Percentiles rank a stretch among this genome's conserved stretches.
Conservation (phyloP, 2,113 vertebrate species). For the Scomber colias region DNA sequence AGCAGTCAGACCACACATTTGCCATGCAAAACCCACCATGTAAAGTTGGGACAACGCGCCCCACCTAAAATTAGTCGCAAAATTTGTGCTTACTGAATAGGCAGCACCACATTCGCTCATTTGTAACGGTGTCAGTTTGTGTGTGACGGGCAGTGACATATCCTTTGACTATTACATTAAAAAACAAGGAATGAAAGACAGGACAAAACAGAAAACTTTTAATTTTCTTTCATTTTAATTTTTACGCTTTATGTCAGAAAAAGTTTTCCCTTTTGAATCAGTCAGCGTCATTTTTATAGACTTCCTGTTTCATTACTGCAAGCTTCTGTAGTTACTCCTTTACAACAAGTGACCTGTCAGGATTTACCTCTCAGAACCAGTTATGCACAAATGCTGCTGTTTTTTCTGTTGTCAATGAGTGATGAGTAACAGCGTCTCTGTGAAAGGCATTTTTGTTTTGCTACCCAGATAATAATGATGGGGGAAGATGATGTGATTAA, state of each 20-base stretch:
- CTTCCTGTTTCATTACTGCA: neutral
- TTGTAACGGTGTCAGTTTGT: neutral
- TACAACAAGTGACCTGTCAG: constrained; percentile 25
- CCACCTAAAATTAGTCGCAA: neutral
- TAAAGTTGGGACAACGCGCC: constrained; percentile 40
- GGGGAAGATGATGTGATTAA: too few species aligned
- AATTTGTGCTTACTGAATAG: neutral
- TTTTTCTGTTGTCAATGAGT: constrained; percentile 23
- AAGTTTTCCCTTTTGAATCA: neutral
- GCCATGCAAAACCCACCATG: constrained; percentile 68
- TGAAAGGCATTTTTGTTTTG: neutral
- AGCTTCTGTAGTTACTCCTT: neutral
- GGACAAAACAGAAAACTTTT: neutral
- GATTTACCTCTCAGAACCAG: constrained; percentile 46
- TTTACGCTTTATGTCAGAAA: neutral
- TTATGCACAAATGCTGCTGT: constrained; percentile 23
- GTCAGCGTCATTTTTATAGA: neutral
- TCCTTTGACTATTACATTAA: neutral
- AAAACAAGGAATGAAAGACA: neutral
- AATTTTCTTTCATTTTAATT: neutral
- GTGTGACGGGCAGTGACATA: neutral
- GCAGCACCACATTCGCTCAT: neutral
- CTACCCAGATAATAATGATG: too few species aligned
- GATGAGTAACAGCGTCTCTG: too few species aligned
- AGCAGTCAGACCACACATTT: constrained; percentile 56